phyloP scores from a whole-genome alignment of 2,888 invertebrate species.

The Stenoptilia bipunctidactyla region DNA sequence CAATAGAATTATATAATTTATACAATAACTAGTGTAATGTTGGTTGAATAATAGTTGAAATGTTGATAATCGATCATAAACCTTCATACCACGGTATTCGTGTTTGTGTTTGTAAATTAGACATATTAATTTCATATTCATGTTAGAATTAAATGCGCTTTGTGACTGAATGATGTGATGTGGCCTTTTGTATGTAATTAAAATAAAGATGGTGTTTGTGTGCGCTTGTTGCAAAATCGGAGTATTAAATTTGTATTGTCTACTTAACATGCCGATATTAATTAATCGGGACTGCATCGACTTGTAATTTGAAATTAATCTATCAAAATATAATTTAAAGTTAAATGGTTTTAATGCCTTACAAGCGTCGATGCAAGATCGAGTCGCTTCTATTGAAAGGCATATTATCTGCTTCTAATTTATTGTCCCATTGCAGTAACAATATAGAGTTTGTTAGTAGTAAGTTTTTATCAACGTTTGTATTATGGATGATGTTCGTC shows the following conservation, averaged over 20 bases:
- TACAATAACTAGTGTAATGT: constrained; percentile 46
- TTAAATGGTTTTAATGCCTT: constrained; percentile 27
- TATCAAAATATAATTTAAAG: constrained; percentile 19
- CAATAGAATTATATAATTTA: constrained; percentile 37
- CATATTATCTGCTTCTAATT: background rate
- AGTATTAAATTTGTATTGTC: constrained; percentile 36
- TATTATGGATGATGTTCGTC: constrained; percentile 52
- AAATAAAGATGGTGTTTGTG: constrained; percentile 47
- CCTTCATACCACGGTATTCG: constrained; percentile 23
- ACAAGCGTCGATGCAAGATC: constrained; percentile 38
- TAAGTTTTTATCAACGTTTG: constrained; percentile 67
- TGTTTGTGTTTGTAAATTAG: constrained; percentile 37
- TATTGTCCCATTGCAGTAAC: constrained; percentile 25
- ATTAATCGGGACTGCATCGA: constrained; percentile 19
- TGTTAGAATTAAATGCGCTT: constrained; percentile 52
- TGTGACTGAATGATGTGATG: constrained; percentile 70
- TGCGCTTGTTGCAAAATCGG: constrained; percentile 59
- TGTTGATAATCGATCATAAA: constrained; percentile 27
- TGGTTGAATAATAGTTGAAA: constrained; percentile 39
- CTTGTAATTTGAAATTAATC: constrained; percentile 37
- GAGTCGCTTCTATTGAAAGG: constrained; percentile 27
- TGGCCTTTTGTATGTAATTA: constrained; percentile 67
- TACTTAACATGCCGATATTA: constrained; percentile 41
- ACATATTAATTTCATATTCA: constrained; percentile 31
- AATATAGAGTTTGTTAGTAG: constrained; percentile 48